These are phyloP conservation scores for Carapus acus DNA, from an alignment of 2,797 vertebrate species.

Conservation along the genomic window DNA sequence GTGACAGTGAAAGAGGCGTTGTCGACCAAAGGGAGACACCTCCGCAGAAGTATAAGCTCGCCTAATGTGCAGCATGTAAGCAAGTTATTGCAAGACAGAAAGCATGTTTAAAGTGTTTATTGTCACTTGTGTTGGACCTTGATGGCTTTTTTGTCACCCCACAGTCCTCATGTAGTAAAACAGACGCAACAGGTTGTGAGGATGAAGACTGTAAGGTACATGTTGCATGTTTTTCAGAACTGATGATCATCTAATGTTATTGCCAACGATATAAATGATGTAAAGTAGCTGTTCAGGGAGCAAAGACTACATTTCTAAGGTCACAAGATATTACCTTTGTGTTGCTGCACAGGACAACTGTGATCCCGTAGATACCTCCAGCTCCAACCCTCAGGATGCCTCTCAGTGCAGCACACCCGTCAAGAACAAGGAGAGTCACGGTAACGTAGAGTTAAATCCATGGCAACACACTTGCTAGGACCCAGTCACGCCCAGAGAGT, in stretches of 20 bases:
- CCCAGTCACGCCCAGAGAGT: background rate
- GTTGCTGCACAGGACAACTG: slow-evolving; percentile 73
- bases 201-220: slow-evolving; percentile 82
- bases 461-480: background rate
- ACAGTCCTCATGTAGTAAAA: slow-evolving; percentile 84
- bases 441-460: slow-evolving; percentile 31
- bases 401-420: slow-evolving; percentile 79
- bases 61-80: slow-evolving; percentile 92
- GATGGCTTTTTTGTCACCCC: slow-evolving; percentile 17
- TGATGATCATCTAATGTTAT: too few relatives aligned
- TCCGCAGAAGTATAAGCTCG: slow-evolving; percentile 90
- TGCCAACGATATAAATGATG: too few relatives aligned
- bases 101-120: background rate
- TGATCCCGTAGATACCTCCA: slow-evolving; percentile 78
- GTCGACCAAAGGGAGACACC: slow-evolving; percentile 83
- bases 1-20: slow-evolving; percentile 92
- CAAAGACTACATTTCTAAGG: background rate
- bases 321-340: too few relatives aligned
- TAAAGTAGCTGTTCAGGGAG: too few relatives aligned
- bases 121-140: background rate
- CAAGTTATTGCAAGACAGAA: slow-evolving; percentile 1
- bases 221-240: too few relatives aligned
- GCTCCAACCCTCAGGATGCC: slow-evolving; percentile 77
- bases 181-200: slow-evolving; percentile 82
- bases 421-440: slow-evolving; percentile 80